Evolutionary conservation across 2,797 vertebrate genomes (phyloP), one percentile per base, ranked within the genome.

Genomic region (Scolopax rusticola): DNA sequence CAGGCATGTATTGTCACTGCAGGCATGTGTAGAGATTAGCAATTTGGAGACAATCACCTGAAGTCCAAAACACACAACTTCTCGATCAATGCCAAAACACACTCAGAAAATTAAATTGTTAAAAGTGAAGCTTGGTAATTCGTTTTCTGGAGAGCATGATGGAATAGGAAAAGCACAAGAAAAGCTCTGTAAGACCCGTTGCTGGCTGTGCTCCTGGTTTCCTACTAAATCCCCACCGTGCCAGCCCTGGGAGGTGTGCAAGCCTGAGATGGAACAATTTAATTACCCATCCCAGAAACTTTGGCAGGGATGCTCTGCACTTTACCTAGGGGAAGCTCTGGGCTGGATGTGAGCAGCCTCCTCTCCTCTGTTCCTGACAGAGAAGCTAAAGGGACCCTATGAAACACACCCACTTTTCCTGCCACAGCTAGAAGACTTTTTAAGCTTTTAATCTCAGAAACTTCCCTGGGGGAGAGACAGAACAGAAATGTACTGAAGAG

Each of bases 51-150:
- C 73, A 60, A 91, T 76, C 75, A 71, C 77, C 84, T 88, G 19
- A 69, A 92, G 59, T 47, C 73, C 76, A 30, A 59, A 92, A 20
- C 9, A 74, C 47, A 23, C n/a, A 41, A 68, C 75, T 71, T 73
- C 61, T 82, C 84, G 38, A 95, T 87, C 84, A 88, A 69, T 94
- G 87, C 15, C 51, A 81, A 80, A 94, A 79, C 63, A 43, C 28
- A n/a, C 64, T 93, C 59, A 89, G 90, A 89, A 95, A 95, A 96
- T 95, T 91, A 84, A 94, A 88, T 74, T 86, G 51, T 63, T 91
- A 9, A 60, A 88, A 78, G 75, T 75, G 73, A 43, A 19, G 51
- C 60, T 86, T 87, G 61, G 61, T 85, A 40, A 61, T 94, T 89
- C 5, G 10, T 85, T 92, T 90, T 93, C 51, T 74, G 5, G 5